These are phyloP conservation scores for Drosophila murphyi DNA, from an alignment of 1,140 invertebrate genomes.

Conservation along the genomic window DNA sequence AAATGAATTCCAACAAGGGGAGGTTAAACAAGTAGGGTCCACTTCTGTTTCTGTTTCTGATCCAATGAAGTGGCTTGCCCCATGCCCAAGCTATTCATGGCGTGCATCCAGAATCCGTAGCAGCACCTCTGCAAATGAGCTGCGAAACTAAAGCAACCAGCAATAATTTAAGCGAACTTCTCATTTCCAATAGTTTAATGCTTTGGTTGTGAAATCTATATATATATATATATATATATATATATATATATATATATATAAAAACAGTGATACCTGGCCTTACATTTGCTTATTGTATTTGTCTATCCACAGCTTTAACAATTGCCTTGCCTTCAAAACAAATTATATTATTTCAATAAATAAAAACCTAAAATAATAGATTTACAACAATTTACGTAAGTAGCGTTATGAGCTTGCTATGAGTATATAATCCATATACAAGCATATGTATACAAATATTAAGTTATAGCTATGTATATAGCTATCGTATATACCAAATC, in stretches of 20 bases:
- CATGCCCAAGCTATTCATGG: conserved; percentile 42
- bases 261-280: conserved; percentile 17
- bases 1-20: conserved; percentile 62
- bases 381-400: conserved; percentile 23
- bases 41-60: conserved; percentile 43
- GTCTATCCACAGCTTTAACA: conserved; percentile 56
- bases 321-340: conserved; percentile 50
- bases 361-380: conserved; percentile 35
- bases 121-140: not conserved
- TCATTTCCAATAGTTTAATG: conserved; percentile 36
- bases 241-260: conserved; percentile 8
- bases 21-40: conserved; percentile 51
- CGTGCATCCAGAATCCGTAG: not conserved
- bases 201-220: conserved; percentile 24
- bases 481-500: conserved; percentile 55
- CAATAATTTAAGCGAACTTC: conserved; percentile 14
- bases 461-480: conserved; percentile 34
- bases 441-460: conserved; percentile 10
- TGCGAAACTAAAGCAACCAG: not conserved
- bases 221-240: conserved; percentile 9
- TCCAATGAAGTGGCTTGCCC: conserved; percentile 42
- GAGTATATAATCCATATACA: conserved; percentile 28
- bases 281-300: conserved; percentile 34
- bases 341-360: conserved; percentile 25
- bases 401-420: conserved; percentile 1